These are phyloP conservation scores for Pyxicephalus adspersus DNA, from an alignment of 2,113 vertebrate genomes.

Conservation along the genomic window DNA sequence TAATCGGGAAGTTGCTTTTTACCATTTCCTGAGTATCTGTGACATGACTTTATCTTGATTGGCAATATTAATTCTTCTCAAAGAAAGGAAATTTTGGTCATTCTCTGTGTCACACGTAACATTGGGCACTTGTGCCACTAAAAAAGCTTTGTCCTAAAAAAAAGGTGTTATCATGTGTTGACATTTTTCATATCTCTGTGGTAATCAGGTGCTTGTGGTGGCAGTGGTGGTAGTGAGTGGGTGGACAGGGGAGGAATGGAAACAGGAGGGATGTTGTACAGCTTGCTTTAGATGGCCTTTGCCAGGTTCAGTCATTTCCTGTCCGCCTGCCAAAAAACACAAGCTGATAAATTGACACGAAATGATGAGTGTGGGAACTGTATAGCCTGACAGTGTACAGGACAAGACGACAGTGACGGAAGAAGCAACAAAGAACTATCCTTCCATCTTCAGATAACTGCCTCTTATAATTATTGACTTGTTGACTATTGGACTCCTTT, in stretches of 20 bases:
- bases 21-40: constrained; percentile 60
- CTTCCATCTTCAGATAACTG: constrained; percentile 41
- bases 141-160: neutral
- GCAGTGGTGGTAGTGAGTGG: constrained; percentile 48
- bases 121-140: constrained; percentile 40
- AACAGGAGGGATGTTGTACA: constrained; percentile 67
- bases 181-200: constrained; percentile 68
- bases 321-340: constrained; percentile 86
- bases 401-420: constrained; percentile 63
- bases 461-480: neutral
- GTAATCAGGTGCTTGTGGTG: constrained; percentile 61
- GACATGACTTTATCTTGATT: constrained; percentile 63
- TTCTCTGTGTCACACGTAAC: constrained; percentile 63
- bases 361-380: constrained; percentile 79
- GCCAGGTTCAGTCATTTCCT: constrained; percentile 86
- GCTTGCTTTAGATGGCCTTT: constrained; percentile 66
- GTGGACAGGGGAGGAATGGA: constrained; percentile 63
- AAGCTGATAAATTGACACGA: constrained; percentile 74
- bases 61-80: constrained; percentile 51
- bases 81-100: constrained; percentile 61
- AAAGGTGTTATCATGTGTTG: constrained; percentile 50
- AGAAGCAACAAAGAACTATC: constrained; percentile 64
- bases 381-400: constrained; percentile 67
- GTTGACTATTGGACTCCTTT: constrained; percentile 58
- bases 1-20: constrained; percentile 66